Percentiles rank a stretch among this genome's conserved stretches.
Evolutionary conservation across 2,797 vertebrate species (phyloP).

Genomic region (Emys orbicularis): DNA sequence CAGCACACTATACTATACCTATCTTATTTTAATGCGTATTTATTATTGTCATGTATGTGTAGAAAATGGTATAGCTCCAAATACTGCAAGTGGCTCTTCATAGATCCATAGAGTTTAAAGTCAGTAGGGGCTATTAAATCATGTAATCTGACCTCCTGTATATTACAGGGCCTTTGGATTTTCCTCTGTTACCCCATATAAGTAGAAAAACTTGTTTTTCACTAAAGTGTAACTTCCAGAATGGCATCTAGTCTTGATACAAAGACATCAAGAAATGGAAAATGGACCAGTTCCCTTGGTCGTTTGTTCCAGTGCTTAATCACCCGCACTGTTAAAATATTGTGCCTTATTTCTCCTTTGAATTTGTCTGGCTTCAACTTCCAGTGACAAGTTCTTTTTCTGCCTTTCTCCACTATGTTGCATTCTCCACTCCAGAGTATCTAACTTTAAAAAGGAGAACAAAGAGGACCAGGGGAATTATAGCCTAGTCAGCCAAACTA

Average conservation of each 20-base stretch:
- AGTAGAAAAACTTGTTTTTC: not conserved
- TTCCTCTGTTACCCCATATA: not conserved
- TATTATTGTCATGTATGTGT: too few species aligned
- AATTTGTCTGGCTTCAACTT: not conserved
- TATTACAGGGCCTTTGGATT: accelerated
- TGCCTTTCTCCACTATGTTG: not conserved
- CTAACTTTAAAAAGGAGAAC: not conserved
- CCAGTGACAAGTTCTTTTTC: not conserved
- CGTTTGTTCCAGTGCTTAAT: not conserved
- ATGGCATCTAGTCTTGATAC: not conserved
- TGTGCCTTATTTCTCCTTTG: not conserved
- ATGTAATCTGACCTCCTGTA: not conserved
- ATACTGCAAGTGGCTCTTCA: not conserved
- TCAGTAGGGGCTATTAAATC: not conserved
- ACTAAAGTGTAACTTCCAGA: not conserved
- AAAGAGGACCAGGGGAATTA: not conserved
- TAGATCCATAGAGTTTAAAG: not conserved
- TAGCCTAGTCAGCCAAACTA: not conserved
- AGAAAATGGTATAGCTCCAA: too few species aligned
- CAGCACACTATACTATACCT: too few species aligned
- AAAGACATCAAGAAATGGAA: not conserved
- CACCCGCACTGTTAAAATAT: not conserved
- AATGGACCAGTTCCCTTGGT: not conserved
- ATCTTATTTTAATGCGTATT: too few species aligned
- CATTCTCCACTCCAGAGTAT: not conserved